Percentiles rank a stretch among this genome's conserved stretches.
Evolutionary conservation across 2,888 invertebrate genomes (phyloP).

Genomic region (Nomada lathburiana): DNA sequence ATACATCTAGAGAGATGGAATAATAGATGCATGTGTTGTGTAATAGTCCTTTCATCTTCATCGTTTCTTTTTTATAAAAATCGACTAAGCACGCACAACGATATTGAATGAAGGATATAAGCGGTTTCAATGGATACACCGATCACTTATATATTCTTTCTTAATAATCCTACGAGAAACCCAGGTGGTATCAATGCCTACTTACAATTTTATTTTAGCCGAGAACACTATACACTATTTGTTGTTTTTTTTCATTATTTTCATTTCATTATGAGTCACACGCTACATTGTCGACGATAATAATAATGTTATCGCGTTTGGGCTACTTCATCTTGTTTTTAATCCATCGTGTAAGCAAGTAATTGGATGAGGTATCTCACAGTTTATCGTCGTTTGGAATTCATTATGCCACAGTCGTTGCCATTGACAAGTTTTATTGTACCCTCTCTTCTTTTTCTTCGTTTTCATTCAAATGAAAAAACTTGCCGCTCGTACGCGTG

Average conservation of each 20-base stretch:
- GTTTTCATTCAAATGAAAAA: not conserved
- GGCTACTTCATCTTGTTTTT: slow-evolving; percentile 57
- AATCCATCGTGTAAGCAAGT: slow-evolving; percentile 62
- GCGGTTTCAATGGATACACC: slow-evolving; percentile 43
- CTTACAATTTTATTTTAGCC: slow-evolving; percentile 36
- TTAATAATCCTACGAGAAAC: slow-evolving; percentile 38
- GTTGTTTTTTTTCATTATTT: slow-evolving; percentile 7
- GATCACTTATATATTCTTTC: slow-evolving; percentile 33
- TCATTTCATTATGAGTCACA: slow-evolving; percentile 29
- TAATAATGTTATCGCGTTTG: slow-evolving; percentile 51
- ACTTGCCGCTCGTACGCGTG: slow-evolving; percentile 57
- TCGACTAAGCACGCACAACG: slow-evolving; percentile 61
- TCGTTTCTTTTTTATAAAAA: slow-evolving; percentile 48
- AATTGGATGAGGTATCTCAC: slow-evolving; percentile 61
- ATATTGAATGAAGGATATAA: slow-evolving; percentile 43
- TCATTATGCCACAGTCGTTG: slow-evolving; percentile 60
- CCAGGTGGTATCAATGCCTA: slow-evolving; percentile 39
- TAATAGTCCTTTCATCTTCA: not conserved
- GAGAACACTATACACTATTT: slow-evolving; percentile 34
- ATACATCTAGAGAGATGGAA: slow-evolving; percentile 55
- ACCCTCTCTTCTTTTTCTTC: slow-evolving; percentile 42
- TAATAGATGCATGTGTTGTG: slow-evolving; percentile 43
- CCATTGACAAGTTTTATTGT: slow-evolving; percentile 65
- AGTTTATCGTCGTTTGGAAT: slow-evolving; percentile 69
- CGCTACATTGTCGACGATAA: slow-evolving; percentile 47